Evolutionary conservation across 2,888 invertebrate genomes (phyloP), one percentile per base, ranked within the genome.

Genomic region (Liopterus haemorrhoidalis): DNA sequence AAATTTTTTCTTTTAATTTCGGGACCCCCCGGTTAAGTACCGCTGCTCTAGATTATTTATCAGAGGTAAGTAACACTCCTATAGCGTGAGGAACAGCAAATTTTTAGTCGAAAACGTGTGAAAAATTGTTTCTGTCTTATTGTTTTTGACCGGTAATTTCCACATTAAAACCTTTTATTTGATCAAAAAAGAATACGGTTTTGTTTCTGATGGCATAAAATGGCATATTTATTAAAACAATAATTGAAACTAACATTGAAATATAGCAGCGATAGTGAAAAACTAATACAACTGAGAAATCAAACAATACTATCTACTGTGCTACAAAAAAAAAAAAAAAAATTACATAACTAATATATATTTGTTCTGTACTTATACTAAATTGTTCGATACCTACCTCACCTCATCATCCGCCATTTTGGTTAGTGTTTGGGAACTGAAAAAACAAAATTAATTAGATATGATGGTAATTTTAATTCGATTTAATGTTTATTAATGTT

Each of bases 361-460:
- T 28, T 39, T 36, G 50, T 50, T 14, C 28, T 22, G 11, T 42
- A 43, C 22, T 40, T 24, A 47, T n/a, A 31, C 37, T 25, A 12
- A 44, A 35, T 14, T 14, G 11, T 15, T 33, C 32, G 64, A 65
- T 72, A 79, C 86, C 72, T 76, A 89, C 88, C 89, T 87, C 78
- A 89, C 89, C 78, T 90, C 90, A 81, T 90, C 90, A 81, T 90
- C 90, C 78, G 88, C 88, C 90, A 90, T 90, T 75, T 68, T 85
- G 76, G 51, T 57, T 57, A 62, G 56, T 68, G 72, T 72, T 68
- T 63, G 66, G 69, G 68, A 69, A 70, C 69, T 73, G 75, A 74
- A 52, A 77, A 78, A 56, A 50, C 49, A 50, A 49, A 50, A 45
- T 15, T 8, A 41, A 44, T 41, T 38, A 49, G 45, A 40, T 49